Evolutionary conservation across 1,140 invertebrate species (phyloP).

Genomic region (Pogonus chalceus): DNA sequence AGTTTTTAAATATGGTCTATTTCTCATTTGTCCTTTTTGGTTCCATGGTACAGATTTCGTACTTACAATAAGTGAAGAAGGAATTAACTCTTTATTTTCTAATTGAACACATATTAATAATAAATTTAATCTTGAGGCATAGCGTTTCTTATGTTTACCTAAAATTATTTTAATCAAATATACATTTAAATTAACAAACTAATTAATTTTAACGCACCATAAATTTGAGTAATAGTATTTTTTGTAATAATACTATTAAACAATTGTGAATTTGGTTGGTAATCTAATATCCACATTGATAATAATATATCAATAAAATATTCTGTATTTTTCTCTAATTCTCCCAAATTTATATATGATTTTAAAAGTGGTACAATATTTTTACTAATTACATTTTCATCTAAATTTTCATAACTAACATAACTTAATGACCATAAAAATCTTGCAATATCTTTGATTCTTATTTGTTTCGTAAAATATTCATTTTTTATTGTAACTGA

Average conservation of each 20-base stretch:
- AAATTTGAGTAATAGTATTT: neutral
- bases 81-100: conserved; percentile 24
- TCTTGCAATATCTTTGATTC: conserved; percentile 30
- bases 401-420: neutral
- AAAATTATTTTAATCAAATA: neutral
- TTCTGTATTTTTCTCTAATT: neutral
- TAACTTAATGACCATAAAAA: conserved; percentile 28
- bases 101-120: conserved; percentile 26
- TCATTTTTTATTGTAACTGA: conserved; percentile 16
- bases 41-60: conserved; percentile 18
- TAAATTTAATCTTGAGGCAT: conserved; percentile 22
- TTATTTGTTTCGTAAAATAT: conserved; percentile 20
- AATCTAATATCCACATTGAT: neutral
- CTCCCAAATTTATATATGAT: neutral
- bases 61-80: conserved; percentile 9
- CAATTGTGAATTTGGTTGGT: neutral
- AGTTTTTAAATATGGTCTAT: conserved; percentile 21
- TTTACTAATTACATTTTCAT: neutral
- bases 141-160: neutral
- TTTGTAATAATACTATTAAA: neutral
- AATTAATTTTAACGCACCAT: neutral
- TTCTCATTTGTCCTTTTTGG: conserved; percentile 20
- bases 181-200: neutral
- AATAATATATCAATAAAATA: neutral
- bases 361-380: neutral